phyloP scores from a whole-genome alignment of 1,140 invertebrate species.

The Delia radicum region DNA sequence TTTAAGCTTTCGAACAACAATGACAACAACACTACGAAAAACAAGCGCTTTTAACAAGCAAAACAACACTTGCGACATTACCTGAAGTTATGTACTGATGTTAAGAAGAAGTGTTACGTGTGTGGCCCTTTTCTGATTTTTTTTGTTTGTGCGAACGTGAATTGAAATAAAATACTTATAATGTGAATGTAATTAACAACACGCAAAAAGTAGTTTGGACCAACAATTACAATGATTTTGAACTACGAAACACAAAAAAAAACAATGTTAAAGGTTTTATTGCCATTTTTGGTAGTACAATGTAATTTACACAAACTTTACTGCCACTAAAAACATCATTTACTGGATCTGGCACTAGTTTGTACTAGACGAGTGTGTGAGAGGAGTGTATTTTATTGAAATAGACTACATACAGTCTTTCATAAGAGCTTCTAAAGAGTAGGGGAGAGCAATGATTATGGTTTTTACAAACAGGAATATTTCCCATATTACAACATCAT shows the following conservation, averaged over 20 bases:
- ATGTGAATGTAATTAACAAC: constrained; percentile 16
- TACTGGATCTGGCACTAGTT: not conserved
- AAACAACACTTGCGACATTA: constrained; percentile 17
- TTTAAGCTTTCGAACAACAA: not conserved
- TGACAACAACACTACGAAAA: not conserved
- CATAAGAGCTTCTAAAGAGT: not conserved
- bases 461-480: not conserved
- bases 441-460: not conserved
- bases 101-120: not conserved
- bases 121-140: not conserved
- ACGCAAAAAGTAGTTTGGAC: not conserved
- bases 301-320: not conserved
- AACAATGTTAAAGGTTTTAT: not conserved
- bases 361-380: not conserved
- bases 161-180: not conserved
- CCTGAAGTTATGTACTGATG: not conserved
- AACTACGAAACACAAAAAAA: not conserved
- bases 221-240: not conserved
- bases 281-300: constrained; percentile 10
- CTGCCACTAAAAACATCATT: not conserved
- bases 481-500: not conserved
- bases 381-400: no score
- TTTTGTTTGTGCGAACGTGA: not conserved
- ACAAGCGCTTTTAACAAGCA: not conserved
- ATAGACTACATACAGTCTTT: not conserved